These are phyloP conservation scores for Eupithecia subumbrata DNA, from an alignment of 2,888 invertebrate species.

Conservation along the genomic window DNA sequence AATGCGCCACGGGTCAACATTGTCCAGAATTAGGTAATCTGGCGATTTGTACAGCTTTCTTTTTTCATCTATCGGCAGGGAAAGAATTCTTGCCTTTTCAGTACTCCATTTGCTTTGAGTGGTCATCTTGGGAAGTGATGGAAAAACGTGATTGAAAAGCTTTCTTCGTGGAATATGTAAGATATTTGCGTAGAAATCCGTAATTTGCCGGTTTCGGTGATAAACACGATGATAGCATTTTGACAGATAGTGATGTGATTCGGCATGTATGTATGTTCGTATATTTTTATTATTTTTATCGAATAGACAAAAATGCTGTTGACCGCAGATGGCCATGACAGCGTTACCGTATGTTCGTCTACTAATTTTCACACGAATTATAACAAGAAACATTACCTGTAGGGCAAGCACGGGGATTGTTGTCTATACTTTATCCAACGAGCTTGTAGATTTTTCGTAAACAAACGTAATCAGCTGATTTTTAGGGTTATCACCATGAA, in stretches of 20 bases:
- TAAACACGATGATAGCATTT: constrained; percentile 1
- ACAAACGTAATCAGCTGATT: too few relatives aligned
- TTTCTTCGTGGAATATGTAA: constrained; percentile 13
- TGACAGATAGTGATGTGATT: constrained; percentile 1
- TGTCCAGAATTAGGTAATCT: constrained; percentile 68
- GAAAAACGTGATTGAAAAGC: constrained; percentile 42
- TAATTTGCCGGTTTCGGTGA: not conserved
- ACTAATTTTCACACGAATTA: too few relatives aligned
- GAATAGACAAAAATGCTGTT: too few relatives aligned
- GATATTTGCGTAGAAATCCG: constrained; percentile 44
- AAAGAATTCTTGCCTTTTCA: constrained; percentile 81
- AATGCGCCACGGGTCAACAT: constrained; percentile 84
- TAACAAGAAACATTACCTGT: too few relatives aligned
- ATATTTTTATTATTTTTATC: too few relatives aligned
- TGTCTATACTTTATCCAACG: too few relatives aligned
- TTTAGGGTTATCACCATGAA: too few relatives aligned
- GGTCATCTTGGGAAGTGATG: constrained; percentile 68
- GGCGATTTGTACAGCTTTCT: constrained; percentile 75
- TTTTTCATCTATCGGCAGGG: constrained; percentile 81
- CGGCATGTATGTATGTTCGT: too few relatives aligned
- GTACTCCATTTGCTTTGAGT: constrained; percentile 70
- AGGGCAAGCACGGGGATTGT: too few relatives aligned
- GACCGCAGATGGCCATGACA: too few relatives aligned
- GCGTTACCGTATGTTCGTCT: too few relatives aligned
- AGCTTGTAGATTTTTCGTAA: too few relatives aligned